A percentile compares a stretch with the other conserved stretches of the same genome.
Conservation (phyloP, 2,888 invertebrate genomes). For the Melanchra persicariae region DNA sequence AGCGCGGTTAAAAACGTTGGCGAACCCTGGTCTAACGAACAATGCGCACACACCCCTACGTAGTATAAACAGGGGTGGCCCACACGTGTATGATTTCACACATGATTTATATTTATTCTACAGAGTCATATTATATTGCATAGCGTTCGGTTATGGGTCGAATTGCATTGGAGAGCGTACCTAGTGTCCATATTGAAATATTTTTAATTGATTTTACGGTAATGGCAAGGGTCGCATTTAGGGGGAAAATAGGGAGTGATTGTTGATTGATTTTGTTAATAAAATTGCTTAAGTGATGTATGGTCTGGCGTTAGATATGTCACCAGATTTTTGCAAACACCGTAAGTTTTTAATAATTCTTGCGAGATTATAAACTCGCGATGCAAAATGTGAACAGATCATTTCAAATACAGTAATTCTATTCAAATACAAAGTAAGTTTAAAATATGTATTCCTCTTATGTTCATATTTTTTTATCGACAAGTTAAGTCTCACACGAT, state of each 20-base stretch:
- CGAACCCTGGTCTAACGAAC: slow-evolving; percentile 17
- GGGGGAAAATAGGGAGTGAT: slow-evolving; percentile 4
- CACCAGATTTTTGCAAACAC: too few relatives aligned
- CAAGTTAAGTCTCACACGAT: too few relatives aligned
- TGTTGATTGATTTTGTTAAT: slow-evolving; percentile 16
- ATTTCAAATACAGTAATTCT: too few relatives aligned
- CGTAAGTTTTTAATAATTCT: neutral
- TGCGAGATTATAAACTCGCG: too few relatives aligned
- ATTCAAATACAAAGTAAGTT: too few relatives aligned
- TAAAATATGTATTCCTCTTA: too few relatives aligned
- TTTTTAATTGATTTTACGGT: slow-evolving; percentile 54
- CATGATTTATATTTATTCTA: slow-evolving; percentile 67
- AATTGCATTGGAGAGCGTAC: slow-evolving; percentile 45
- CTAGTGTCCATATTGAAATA: slow-evolving; percentile 52
- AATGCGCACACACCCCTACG: slow-evolving; percentile 49
- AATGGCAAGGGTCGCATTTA: slow-evolving; percentile 25
- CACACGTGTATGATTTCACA: slow-evolving; percentile 72
- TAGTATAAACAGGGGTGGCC: slow-evolving; percentile 60
- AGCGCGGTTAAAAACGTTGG: slow-evolving; percentile 32
- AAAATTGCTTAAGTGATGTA: neutral
- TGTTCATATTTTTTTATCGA: too few relatives aligned
- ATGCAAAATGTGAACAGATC: too few relatives aligned
- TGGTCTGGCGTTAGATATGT: neutral
- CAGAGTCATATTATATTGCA: slow-evolving; percentile 45
- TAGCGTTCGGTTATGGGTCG: slow-evolving; percentile 43